Percentiles rank a stretch among this genome's conserved stretches.
Evolutionary conservation across 2,113 vertebrate genomes (phyloP).

Genomic region (Microcebus murinus): DNA sequence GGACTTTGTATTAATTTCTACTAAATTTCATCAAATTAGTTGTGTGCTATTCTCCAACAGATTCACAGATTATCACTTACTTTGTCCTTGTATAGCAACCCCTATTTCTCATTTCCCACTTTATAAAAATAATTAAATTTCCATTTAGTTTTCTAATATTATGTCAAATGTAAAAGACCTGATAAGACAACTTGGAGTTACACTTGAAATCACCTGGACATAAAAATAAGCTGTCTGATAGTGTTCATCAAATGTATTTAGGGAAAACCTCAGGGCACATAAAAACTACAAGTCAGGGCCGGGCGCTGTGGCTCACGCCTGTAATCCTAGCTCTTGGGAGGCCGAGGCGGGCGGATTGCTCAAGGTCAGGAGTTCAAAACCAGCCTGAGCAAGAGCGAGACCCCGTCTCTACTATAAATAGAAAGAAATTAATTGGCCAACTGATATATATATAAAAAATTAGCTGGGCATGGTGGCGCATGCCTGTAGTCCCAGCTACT

Average conservation of each 20-base stretch:
- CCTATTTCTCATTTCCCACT: background rate
- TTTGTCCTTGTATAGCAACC: background rate
- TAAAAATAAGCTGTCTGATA: background rate
- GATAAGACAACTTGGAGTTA: background rate
- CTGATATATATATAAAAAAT: no score
- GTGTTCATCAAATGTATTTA: background rate
- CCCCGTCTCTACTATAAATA: no score
- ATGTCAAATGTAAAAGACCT: background rate
- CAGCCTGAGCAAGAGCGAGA: no score
- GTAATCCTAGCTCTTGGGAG: no score
- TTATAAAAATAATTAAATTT: conserved; percentile 37
- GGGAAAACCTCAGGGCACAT: background rate
- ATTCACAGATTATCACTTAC: background rate
- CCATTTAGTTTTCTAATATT: background rate
- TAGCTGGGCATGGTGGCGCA: no score
- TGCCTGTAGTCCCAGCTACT: no score
- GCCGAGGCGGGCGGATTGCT: no score
- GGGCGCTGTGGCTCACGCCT: no score
- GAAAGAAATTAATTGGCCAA: no score
- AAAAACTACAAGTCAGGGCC: background rate
- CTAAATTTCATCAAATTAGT: background rate
- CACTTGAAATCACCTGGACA: background rate
- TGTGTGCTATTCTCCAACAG: background rate
- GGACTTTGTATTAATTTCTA: background rate
- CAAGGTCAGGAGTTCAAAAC: no score